Percentiles rank a stretch among this genome's conserved stretches.
phyloP scores from a whole-genome alignment of 2,888 invertebrate species.

The Cephus pulcher region DNA sequence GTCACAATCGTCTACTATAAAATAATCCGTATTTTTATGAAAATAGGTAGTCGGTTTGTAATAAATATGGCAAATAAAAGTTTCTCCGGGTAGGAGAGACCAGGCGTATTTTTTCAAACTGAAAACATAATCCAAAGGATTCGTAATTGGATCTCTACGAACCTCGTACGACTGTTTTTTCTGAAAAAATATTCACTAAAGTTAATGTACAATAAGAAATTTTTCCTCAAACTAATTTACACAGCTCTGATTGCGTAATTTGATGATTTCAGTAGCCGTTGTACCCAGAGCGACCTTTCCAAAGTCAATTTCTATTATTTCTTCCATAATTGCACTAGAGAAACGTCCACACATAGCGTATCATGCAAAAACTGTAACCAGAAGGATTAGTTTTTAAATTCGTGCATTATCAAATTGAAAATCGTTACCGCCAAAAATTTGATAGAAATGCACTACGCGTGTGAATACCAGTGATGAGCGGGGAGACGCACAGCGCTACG shows the following conservation, averaged over 20 bases:
- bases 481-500: too few relatives aligned
- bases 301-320: slow-evolving; percentile 39
- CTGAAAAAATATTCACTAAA: slow-evolving; percentile 27
- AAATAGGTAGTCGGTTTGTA: slow-evolving; percentile 56
- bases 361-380: background rate
- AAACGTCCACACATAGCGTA: background rate
- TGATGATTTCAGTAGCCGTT: slow-evolving; percentile 40
- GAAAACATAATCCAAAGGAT: slow-evolving; percentile 60
- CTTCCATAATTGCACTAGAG: background rate
- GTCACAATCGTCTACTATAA: slow-evolving; percentile 49
- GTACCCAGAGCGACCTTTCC: slow-evolving; percentile 43
- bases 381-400: background rate
- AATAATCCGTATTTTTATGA: slow-evolving; percentile 57
- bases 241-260: slow-evolving; percentile 45
- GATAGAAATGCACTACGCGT: background rate
- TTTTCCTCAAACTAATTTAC: slow-evolving; percentile 35
- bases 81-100: slow-evolving; percentile 41
- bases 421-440: background rate
- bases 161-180: slow-evolving; percentile 43
- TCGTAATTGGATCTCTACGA: slow-evolving; percentile 51
- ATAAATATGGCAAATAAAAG: slow-evolving; percentile 49
- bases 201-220: background rate
- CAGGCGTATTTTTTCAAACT: slow-evolving; percentile 53
- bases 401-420: background rate
- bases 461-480: too few relatives aligned